Evolutionary conservation across 2,888 invertebrate species (phyloP).

Genomic region (Electrophaes corylata): DNA sequence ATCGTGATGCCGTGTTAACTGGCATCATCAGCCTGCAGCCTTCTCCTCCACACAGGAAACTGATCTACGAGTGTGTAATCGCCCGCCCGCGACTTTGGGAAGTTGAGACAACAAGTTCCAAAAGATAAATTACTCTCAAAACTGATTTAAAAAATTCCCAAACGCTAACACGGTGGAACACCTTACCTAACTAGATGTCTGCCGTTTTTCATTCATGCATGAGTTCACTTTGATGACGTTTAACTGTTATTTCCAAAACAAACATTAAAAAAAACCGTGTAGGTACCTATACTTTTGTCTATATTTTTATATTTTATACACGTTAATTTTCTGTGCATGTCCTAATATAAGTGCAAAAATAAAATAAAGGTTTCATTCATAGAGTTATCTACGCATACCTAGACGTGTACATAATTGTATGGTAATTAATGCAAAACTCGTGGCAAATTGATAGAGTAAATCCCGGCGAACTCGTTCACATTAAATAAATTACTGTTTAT

Average conservation of each 20-base stretch:
- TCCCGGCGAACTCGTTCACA: slow-evolving; percentile 2
- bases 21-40: background rate
- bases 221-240: too few species aligned
- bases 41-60: slow-evolving; percentile 11
- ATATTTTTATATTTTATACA: too few species aligned
- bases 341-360: too few species aligned
- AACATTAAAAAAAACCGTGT: too few species aligned
- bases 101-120: slow-evolving; percentile 7
- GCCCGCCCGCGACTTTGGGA: slow-evolving; percentile 7
- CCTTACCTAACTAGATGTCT: too few species aligned
- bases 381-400: too few species aligned
- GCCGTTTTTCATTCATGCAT: too few species aligned
- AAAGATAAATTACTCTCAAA: background rate
- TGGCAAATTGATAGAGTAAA: slow-evolving; percentile 4
- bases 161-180: too few species aligned
- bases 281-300: too few species aligned
- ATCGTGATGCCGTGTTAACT: background rate
- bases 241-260: too few species aligned
- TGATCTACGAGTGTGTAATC: slow-evolving; percentile 8
- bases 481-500: background rate
- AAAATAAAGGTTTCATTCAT: too few species aligned
- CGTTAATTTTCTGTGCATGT: too few species aligned
- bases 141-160: slow-evolving; percentile 6
- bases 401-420: background rate
- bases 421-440: slow-evolving; percentile 3